phyloP scores from a whole-genome alignment of 1,140 invertebrate species.

The Hyposmocoma kahamanoa region DNA sequence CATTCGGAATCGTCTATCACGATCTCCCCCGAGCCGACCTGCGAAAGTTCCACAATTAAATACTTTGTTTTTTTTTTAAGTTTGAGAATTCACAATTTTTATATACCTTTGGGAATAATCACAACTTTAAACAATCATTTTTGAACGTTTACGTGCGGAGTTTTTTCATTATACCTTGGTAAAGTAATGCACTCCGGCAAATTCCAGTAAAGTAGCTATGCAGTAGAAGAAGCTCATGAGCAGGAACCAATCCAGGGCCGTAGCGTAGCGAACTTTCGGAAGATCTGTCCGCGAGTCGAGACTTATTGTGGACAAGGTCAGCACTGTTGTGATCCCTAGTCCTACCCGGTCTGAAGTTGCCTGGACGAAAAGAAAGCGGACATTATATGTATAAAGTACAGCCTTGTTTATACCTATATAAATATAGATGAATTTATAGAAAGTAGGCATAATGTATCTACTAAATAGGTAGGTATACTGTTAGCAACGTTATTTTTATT shows the following conservation, averaged over 20 bases:
- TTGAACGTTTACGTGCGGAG: too few species aligned
- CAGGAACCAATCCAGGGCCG: conserved; percentile 94
- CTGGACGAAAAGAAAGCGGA: conserved; percentile 19
- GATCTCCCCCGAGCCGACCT: conserved; percentile 88
- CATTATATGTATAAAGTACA: too few species aligned
- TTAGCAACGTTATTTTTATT: too few species aligned
- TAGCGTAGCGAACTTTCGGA: conserved; percentile 94
- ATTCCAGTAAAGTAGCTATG: conserved; percentile 93
- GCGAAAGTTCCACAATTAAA: too few species aligned
- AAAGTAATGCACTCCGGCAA: conserved; percentile 96
- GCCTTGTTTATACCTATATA: too few species aligned
- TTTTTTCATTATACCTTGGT: conserved; percentile 84
- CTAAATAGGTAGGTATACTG: too few species aligned
- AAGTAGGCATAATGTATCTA: too few species aligned
- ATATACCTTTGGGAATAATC: too few species aligned
- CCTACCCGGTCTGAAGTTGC: conserved; percentile 76
- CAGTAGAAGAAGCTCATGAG: conserved; percentile 96
- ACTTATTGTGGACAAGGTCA: conserved; percentile 93
- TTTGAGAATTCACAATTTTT: too few species aligned
- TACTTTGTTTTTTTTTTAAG: too few species aligned
- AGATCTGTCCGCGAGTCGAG: conserved; percentile 92
- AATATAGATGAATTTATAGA: too few species aligned
- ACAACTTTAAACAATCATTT: too few species aligned
- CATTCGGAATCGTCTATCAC: conserved; percentile 86
- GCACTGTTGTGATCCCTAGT: conserved; percentile 90